These are phyloP conservation scores for Aphaenogaster floridana DNA, from an alignment of 1,140 invertebrate genomes.

Conservation along the genomic window DNA sequence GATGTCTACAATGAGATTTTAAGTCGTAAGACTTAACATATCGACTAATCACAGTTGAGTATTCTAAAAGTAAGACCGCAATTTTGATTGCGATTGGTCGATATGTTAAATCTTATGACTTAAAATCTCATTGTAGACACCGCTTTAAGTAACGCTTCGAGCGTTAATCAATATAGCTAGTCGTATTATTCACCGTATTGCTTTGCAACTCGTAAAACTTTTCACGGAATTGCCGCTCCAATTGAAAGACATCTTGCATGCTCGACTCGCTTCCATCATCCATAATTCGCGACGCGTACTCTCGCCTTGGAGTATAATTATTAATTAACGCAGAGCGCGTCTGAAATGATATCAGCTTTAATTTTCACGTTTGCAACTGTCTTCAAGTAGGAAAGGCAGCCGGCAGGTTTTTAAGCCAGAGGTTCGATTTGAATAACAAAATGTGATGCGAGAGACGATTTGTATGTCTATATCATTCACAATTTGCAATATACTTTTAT, in stretches of 20 bases:
- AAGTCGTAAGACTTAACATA: no score
- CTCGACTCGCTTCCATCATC: slow-evolving; percentile 18
- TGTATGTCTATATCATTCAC: background rate
- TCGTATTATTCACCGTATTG: slow-evolving; percentile 67
- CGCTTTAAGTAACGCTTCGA: background rate
- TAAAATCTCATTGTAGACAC: no score
- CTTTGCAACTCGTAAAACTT: slow-evolving; percentile 76
- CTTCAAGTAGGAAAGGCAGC: background rate
- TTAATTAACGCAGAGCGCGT: background rate
- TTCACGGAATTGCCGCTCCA: slow-evolving; percentile 76
- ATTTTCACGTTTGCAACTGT: background rate
- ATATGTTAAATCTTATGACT: no score
- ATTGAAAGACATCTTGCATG: slow-evolving; percentile 64
- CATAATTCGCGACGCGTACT: slow-evolving; percentile 19
- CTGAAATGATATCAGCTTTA: background rate
- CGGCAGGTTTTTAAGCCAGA: background rate
- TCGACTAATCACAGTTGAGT: no score
- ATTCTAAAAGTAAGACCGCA: no score
- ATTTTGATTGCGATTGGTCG: no score
- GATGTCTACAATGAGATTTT: no score
- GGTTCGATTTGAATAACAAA: slow-evolving; percentile 14
- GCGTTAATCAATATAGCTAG: slow-evolving; percentile 35
- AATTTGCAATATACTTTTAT: background rate
- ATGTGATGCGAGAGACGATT: background rate
- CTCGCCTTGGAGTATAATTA: background rate